These are phyloP conservation scores for Andrena praecox DNA, from an alignment of 2,888 invertebrate genomes.

Conservation along the genomic window DNA sequence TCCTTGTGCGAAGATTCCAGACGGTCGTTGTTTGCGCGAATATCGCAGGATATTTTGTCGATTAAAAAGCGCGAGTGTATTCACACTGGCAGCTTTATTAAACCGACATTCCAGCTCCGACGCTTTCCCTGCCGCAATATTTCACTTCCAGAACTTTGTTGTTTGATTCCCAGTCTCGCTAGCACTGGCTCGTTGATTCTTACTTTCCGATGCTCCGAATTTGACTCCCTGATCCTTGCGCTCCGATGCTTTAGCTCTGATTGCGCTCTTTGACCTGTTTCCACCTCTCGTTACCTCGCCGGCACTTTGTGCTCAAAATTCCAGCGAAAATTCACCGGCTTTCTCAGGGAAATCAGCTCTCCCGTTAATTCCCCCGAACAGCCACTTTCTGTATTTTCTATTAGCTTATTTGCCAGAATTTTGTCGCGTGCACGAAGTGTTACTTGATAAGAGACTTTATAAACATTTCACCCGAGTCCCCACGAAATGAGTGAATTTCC, in stretches of 20 bases:
- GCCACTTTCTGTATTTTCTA: background rate
- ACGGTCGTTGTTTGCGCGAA: background rate
- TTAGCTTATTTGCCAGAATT: no score
- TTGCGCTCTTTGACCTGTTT: conserved; percentile 1
- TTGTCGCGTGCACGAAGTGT: no score
- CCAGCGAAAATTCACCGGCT: background rate
- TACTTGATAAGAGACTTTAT: no score
- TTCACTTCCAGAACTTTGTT: background rate
- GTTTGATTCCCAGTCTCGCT: background rate
- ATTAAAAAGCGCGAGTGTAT: no score
- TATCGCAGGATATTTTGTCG: background rate
- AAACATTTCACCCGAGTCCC: no score
- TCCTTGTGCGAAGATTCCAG: background rate
- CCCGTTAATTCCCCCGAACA: background rate
- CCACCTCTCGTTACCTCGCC: background rate
- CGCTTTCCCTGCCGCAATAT: background rate
- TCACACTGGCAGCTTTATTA: background rate
- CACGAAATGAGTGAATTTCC: no score
- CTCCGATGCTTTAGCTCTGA: background rate
- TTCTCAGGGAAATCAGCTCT: background rate
- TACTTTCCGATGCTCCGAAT: background rate
- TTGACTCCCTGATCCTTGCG: background rate
- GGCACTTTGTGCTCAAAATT: background rate
- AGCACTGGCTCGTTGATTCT: background rate
- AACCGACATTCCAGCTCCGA: background rate